A percentile compares a stretch with the other conserved stretches of the same genome.
Evolutionary conservation across 2,888 invertebrate species (phyloP).

Genomic region (Erebia ligea): DNA sequence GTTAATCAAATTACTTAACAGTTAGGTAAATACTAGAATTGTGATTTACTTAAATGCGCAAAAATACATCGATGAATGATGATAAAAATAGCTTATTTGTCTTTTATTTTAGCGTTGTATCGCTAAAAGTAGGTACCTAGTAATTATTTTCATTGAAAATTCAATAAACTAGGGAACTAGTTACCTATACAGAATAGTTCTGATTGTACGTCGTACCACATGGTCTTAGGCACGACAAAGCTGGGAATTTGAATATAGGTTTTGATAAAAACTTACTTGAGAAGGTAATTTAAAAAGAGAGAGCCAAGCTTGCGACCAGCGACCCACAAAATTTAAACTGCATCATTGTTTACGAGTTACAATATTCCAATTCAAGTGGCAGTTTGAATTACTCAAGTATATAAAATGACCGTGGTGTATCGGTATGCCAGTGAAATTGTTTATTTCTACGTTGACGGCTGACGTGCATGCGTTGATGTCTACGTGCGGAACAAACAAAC

Average conservation of each 20-base stretch:
- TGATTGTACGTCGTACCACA: not conserved
- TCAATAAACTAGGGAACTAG: no score
- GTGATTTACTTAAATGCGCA: no score
- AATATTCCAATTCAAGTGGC: conserved; percentile 1
- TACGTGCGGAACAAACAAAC: conserved; percentile 28
- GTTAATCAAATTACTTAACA: no score
- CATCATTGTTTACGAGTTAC: not conserved
- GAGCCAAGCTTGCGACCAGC: not conserved
- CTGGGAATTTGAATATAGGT: not conserved
- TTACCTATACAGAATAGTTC: no score
- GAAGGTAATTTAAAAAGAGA: not conserved
- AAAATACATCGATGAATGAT: no score
- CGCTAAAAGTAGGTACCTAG: not conserved
- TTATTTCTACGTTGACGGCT: conserved; percentile 24
- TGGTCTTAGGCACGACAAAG: not conserved
- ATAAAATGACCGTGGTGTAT: conserved; percentile 10
- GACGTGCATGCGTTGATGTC: conserved; percentile 17
- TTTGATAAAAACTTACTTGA: not conserved
- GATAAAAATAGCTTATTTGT: no score
- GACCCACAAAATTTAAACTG: not conserved
- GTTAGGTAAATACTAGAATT: no score
- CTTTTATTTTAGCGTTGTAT: not conserved
- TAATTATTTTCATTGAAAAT: not conserved
- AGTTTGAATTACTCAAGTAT: no score
- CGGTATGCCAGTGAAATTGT: conserved; percentile 31